Conservation (phyloP, 2,797 vertebrate genomes). For the Sebastes wilsoni region DNA sequence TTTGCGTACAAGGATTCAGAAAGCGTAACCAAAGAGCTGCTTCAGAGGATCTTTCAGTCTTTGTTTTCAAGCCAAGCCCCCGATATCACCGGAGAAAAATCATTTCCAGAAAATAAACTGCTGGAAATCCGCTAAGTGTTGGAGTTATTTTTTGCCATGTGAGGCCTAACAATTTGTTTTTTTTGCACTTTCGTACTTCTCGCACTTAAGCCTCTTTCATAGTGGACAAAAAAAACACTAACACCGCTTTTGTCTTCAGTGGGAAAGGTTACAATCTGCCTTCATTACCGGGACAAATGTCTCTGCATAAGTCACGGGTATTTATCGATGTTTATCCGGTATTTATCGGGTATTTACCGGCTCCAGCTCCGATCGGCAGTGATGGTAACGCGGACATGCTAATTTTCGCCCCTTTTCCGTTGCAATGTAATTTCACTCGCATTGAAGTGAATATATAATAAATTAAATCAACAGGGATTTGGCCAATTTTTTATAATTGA, state of each 20-base stretch:
- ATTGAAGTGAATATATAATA: no score
- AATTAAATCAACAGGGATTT: no score
- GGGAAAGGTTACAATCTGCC: neutral
- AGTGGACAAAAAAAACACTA: neutral
- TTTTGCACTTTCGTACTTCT: conserved; percentile 6
- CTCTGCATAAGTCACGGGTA: neutral
- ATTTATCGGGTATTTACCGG: no score
- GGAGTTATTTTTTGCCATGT: conserved; percentile 27
- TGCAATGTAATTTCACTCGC: fast-evolving
- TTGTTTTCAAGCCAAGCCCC: conserved; percentile 68
- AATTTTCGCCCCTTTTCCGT: fast-evolving
- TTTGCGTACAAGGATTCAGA: conserved; percentile 58
- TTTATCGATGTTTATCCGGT: neutral
- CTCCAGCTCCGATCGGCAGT: neutral
- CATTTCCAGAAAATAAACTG: conserved; percentile 66
- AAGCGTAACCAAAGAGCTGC: conserved; percentile 60
- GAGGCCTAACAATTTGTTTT: neutral
- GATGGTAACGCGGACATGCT: fast-evolving
- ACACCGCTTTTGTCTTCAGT: neutral
- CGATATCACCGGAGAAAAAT: conserved; percentile 68
- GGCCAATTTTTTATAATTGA: no score
- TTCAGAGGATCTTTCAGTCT: conserved; percentile 58
- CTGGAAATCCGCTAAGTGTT: conserved; percentile 45
- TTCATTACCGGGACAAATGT: neutral
- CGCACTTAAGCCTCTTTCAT: neutral